Evolutionary conservation across 2,797 vertebrate genomes (phyloP).

Genomic region (Kryptopterus vitreolus): DNA sequence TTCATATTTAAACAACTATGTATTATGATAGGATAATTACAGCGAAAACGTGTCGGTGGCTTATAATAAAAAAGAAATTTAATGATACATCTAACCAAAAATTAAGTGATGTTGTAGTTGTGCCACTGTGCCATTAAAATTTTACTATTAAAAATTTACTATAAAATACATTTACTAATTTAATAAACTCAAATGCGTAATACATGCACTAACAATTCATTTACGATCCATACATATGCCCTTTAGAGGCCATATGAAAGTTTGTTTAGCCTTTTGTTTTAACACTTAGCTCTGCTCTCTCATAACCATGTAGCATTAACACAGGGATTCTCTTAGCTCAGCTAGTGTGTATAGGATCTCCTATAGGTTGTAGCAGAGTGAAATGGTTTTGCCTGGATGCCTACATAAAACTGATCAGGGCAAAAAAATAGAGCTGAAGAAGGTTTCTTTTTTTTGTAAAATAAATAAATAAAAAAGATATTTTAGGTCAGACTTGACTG

Average conservation of each 20-base stretch:
- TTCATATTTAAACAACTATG: not conserved
- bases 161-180: not conserved
- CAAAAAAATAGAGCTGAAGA: not conserved
- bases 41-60: not conserved
- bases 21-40: not conserved
- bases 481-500: not conserved
- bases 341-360: not conserved
- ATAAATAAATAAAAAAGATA: not conserved
- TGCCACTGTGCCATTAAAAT: no score
- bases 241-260: not conserved
- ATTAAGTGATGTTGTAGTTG: no score
- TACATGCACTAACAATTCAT: conserved; percentile 5
- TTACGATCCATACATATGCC: not conserved
- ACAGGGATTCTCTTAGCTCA: not conserved
- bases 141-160: no score
- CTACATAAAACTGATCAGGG: not conserved
- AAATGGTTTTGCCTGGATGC: not conserved
- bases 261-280: conserved; percentile 27
- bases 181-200: not conserved
- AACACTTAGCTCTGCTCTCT: conserved; percentile 45
- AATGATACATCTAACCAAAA: not conserved
- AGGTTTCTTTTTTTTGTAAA: not conserved
- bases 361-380: not conserved
- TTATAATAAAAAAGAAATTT: not conserved
- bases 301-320: conserved; percentile 36